Evolutionary conservation across 2,797 vertebrate species (phyloP).

Genomic region (Anas bernieri): DNA sequence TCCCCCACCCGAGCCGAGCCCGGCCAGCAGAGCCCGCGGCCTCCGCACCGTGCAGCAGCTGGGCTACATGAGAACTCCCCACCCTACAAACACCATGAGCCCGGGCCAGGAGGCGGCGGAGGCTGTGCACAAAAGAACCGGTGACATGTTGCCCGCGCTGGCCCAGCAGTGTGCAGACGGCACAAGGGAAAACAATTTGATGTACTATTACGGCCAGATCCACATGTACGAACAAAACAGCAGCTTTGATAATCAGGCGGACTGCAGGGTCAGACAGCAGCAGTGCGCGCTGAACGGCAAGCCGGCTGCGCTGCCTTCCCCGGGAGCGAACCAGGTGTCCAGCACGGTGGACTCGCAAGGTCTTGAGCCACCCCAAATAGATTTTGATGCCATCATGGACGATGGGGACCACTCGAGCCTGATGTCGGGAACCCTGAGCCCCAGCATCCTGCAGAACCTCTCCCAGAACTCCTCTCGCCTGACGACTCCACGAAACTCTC

Average conservation of each 20-base stretch:
- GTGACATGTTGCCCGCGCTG: slow-evolving; percentile 22
- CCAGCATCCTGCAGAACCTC: slow-evolving; percentile 93
- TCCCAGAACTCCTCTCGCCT: slow-evolving; percentile 97
- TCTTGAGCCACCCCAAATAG: slow-evolving; percentile 90
- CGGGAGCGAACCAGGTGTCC: slow-evolving; percentile 93
- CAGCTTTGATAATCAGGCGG: slow-evolving; percentile 76
- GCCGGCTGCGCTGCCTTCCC: slow-evolving; percentile 86
- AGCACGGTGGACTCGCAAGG: slow-evolving; percentile 91
- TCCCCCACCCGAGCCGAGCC: slow-evolving; percentile 86
- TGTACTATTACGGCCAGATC: slow-evolving; percentile 91
- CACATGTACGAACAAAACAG: slow-evolving; percentile 89
- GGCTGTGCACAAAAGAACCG: slow-evolving; percentile 83
- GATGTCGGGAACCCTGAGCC: slow-evolving; percentile 94
- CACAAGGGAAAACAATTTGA: slow-evolving; percentile 74
- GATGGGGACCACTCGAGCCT: slow-evolving; percentile 97
- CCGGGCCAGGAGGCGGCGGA: slow-evolving; percentile 80
- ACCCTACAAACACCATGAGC: slow-evolving; percentile 67
- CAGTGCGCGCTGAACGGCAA: slow-evolving; percentile 69
- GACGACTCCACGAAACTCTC: slow-evolving; percentile 95
- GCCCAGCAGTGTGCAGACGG: slow-evolving; percentile 69
- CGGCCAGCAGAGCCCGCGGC: slow-evolving; percentile 77
- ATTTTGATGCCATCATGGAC: slow-evolving; percentile 97
- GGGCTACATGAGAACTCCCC: slow-evolving; percentile 80
- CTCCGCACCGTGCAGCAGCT: slow-evolving; percentile 79
- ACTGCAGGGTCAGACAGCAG: slow-evolving; percentile 73